phyloP scores from a whole-genome alignment of 2,888 invertebrate genomes.

The Melitaea athalia region DNA sequence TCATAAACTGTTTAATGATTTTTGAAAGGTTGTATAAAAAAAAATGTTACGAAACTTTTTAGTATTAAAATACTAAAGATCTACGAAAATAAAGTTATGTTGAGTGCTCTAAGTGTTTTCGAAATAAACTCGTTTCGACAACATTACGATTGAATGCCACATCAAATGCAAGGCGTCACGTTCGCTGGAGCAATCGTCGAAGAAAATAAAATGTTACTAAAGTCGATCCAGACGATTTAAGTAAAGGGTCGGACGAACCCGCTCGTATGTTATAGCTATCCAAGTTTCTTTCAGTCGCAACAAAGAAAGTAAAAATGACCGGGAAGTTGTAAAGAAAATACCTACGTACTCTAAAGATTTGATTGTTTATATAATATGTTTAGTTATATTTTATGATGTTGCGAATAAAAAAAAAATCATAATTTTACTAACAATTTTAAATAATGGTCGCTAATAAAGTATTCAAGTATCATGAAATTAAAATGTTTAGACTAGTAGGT shows the following conservation, averaged over 20 bases:
- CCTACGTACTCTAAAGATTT: constrained; percentile 14
- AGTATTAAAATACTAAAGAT: not conserved
- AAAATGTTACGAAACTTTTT: not conserved
- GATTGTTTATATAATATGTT: no score
- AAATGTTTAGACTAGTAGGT: no score
- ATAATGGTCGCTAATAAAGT: no score
- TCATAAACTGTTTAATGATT: not conserved
- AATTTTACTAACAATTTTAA: no score
- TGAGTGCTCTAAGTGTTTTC: constrained; percentile 16
- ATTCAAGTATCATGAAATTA: no score
- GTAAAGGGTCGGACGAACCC: constrained; percentile 52
- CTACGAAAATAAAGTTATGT: constrained; percentile 32
- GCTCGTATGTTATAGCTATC: constrained; percentile 52
- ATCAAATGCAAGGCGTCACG: constrained; percentile 56
- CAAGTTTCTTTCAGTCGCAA: constrained; percentile 40
- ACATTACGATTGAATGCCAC: constrained; percentile 44
- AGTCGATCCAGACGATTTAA: constrained; percentile 54
- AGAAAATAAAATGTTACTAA: constrained; percentile 57
- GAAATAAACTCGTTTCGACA: constrained; percentile 37
- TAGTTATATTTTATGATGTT: no score
- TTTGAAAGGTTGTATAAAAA: not conserved
- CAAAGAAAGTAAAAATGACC: constrained; percentile 34
- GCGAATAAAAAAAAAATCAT: no score
- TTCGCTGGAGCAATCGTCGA: constrained; percentile 47
- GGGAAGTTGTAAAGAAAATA: constrained; percentile 26